Percentiles rank a stretch among this genome's conserved stretches.
Evolutionary conservation across 64 coral and sea anemone species (phyloP).

Genomic region (Montipora sp.): DNA sequence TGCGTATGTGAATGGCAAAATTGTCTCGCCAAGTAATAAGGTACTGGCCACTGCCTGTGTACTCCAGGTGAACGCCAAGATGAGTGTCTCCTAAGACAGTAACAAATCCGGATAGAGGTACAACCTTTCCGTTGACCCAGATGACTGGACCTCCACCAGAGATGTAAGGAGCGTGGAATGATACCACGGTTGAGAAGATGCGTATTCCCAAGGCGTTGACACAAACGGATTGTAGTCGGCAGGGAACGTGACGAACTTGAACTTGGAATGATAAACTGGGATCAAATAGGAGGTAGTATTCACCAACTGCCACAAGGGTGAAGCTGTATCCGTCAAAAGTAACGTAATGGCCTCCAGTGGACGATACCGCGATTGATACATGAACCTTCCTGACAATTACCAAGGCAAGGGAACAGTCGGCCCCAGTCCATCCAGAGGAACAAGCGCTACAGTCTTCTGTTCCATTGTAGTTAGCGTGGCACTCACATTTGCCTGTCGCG

Average conservation of each 20-base stretch:
- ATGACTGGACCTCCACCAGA: slow-evolving; percentile 57
- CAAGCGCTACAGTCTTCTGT: slow-evolving; percentile 71
- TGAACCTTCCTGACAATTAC: slow-evolving; percentile 10
- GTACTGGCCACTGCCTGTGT: slow-evolving; percentile 46
- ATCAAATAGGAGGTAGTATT: slow-evolving; percentile 69
- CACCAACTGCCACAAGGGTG: slow-evolving; percentile 74
- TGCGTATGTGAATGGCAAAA: slow-evolving; percentile 68
- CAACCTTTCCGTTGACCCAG: slow-evolving; percentile 69
- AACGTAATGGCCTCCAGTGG: slow-evolving; percentile 78
- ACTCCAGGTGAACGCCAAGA: slow-evolving; percentile 61
- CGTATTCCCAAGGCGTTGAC: slow-evolving; percentile 81
- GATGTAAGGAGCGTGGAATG: slow-evolving; percentile 86
- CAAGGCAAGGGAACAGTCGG: slow-evolving; percentile 90
- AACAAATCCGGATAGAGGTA: slow-evolving; percentile 50
- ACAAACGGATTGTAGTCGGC: slow-evolving; percentile 74
- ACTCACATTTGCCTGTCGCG: slow-evolving; percentile 68
- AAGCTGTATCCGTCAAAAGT: slow-evolving; percentile 93
- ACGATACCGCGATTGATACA: slow-evolving; percentile 64
- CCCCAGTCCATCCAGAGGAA: slow-evolving; percentile 73
- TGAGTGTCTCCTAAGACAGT: slow-evolving; percentile 53
- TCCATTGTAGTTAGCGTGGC: slow-evolving; percentile 84
- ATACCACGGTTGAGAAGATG: slow-evolving; percentile 51
- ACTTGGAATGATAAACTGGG: slow-evolving; percentile 54
- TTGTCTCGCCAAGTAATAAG: slow-evolving; percentile 60
- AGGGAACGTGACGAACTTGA: slow-evolving; percentile 92